Evolutionary conservation across 2,888 invertebrate genomes (phyloP).

Genomic region (Drosophila mayaguana): DNA sequence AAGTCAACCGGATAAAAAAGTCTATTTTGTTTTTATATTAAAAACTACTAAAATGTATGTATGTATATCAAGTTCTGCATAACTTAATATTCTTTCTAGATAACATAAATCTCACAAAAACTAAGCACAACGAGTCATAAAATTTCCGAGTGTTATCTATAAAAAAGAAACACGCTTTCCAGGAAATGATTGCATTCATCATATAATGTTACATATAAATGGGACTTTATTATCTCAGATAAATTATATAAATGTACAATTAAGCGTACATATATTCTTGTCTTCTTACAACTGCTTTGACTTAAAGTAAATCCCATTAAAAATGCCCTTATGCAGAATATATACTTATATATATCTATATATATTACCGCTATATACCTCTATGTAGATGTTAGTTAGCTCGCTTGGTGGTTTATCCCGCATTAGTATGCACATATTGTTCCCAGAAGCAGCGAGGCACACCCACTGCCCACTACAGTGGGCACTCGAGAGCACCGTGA

Average conservation of each 20-base stretch:
- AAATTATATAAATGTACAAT: not conserved
- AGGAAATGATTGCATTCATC: not conserved
- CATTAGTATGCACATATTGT: constrained; percentile 28
- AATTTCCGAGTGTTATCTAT: not conserved
- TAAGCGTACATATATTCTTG: not conserved
- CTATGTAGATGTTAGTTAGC: not conserved
- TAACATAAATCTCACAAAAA: not conserved
- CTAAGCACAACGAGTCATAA: not conserved
- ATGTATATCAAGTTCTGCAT: not conserved
- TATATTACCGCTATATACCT: not conserved
- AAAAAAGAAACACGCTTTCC: not conserved
- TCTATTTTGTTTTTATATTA: too few species aligned
- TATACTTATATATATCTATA: not conserved
- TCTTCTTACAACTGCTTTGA: not conserved
- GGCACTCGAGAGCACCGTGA: constrained; percentile 38
- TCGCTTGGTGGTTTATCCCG: constrained; percentile 34
- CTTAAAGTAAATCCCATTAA: constrained; percentile 4
- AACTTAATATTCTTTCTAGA: not conserved
- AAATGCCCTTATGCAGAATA: constrained; percentile 28
- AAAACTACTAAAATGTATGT: too few species aligned
- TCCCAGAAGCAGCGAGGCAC: constrained; percentile 24
- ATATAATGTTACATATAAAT: not conserved
- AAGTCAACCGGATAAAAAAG: too few species aligned
- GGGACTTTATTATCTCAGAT: not conserved
- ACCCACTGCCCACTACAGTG: constrained; percentile 36